A percentile compares a stretch with the other conserved stretches of the same genome.
Evolutionary conservation across 2,888 invertebrate species (phyloP).

Genomic region (Megaustenia siamemsis): DNA sequence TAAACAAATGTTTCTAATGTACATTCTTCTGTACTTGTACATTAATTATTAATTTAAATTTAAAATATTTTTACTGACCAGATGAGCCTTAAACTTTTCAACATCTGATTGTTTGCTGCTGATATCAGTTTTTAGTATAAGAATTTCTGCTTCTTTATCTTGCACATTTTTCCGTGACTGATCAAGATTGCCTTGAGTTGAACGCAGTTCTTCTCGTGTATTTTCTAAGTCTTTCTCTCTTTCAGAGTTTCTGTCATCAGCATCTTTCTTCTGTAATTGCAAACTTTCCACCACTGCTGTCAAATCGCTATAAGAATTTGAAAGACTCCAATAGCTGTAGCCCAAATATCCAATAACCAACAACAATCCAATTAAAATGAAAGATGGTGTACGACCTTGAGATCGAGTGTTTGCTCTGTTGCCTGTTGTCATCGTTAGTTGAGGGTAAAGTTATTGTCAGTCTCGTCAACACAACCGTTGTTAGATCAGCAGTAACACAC

Average conservation of each 20-base stretch:
- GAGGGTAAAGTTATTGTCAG: background rate
- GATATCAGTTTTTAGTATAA: background rate
- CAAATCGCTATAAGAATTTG: background rate
- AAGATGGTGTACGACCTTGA: conserved; percentile 41
- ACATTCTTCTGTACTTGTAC: background rate
- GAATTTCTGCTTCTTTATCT: conserved; percentile 21
- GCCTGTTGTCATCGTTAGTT: conserved; percentile 5
- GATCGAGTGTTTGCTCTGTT: conserved; percentile 12
- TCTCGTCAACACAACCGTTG: background rate
- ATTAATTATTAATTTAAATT: too few relatives aligned
- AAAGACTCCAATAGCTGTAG: conserved; percentile 33
- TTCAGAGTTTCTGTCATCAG: background rate
- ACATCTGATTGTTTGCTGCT: conserved; percentile 23
- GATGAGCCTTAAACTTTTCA: background rate
- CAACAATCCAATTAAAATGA: conserved; percentile 21
- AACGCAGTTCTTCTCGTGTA: background rate
- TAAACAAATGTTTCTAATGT: background rate
- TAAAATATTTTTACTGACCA: conserved; percentile 10
- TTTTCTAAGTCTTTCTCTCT: conserved; percentile 22
- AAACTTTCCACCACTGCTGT: background rate
- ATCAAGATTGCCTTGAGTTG: background rate
- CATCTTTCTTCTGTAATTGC: conserved; percentile 3
- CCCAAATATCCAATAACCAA: conserved; percentile 15
- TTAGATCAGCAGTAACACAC: too few relatives aligned
- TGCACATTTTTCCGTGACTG: background rate